Conservation (phyloP, 2,888 invertebrate genomes). For the Philonicus albiceps region DNA sequence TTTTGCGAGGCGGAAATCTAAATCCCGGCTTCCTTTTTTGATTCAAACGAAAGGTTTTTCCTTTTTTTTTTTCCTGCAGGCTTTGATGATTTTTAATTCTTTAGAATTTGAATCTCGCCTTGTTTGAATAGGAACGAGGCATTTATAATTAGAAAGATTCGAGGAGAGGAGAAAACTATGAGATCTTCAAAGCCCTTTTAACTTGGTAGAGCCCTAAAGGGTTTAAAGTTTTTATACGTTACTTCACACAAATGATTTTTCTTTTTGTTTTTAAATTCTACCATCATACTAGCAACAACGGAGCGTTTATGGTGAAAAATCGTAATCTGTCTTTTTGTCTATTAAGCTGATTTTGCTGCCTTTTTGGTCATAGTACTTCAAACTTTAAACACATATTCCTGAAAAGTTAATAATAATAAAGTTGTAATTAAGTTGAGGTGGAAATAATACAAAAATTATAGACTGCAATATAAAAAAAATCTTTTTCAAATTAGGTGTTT, state of each 20-base stretch:
- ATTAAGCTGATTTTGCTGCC: too few species aligned
- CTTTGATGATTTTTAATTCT: background rate
- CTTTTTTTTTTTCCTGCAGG: background rate
- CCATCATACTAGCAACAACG: background rate
- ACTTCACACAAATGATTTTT: background rate
- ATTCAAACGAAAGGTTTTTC: background rate
- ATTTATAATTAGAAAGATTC: background rate
- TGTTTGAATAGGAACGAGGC: background rate
- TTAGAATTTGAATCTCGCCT: background rate
- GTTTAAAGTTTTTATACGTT: background rate
- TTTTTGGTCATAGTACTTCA: too few species aligned
- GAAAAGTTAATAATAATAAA: too few species aligned
- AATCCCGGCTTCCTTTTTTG: background rate
- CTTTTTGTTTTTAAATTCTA: background rate
- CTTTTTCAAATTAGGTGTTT: too few species aligned
- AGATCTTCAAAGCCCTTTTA: background rate
- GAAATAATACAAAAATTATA: too few species aligned
- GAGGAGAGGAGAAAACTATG: background rate
- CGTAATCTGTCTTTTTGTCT: background rate
- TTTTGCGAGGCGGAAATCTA: background rate
- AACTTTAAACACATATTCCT: too few species aligned
- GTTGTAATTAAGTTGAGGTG: too few species aligned
- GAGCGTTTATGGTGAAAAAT: background rate
- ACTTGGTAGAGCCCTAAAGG: background rate
- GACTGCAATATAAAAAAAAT: too few species aligned